These are phyloP conservation scores for Clivina fossor DNA, from an alignment of 2,888 invertebrate genomes.

Conservation along the genomic window DNA sequence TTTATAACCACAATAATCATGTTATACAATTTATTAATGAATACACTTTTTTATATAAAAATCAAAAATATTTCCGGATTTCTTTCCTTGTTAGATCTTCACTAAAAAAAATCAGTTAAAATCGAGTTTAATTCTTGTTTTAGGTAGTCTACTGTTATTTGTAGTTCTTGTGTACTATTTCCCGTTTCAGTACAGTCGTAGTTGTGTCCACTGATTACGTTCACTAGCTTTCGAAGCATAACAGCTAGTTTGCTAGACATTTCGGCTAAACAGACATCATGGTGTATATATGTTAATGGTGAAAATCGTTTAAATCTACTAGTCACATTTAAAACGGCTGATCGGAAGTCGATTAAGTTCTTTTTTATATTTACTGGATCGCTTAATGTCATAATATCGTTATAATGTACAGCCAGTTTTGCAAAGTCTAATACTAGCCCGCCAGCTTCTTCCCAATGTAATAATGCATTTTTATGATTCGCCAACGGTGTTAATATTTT, in stretches of 20 bases:
- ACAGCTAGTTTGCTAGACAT: constrained; percentile 26
- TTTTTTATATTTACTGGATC: constrained; percentile 13
- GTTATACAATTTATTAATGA: too few relatives aligned
- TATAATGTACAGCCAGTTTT: constrained; percentile 18
- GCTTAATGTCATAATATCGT: constrained; percentile 11
- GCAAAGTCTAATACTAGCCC: constrained; percentile 24
- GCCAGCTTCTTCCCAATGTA: constrained; percentile 25
- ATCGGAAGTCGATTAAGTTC: constrained; percentile 13
- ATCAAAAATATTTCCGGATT: too few relatives aligned
- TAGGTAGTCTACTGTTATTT: constrained; percentile 17
- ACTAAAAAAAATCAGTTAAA: constrained; percentile 24
- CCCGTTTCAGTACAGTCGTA: constrained; percentile 20
- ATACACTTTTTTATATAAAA: too few relatives aligned
- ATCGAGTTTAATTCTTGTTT: constrained; percentile 27
- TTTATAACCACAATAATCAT: too few relatives aligned
- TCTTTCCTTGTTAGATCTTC: too few relatives aligned
- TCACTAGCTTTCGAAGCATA: constrained; percentile 27
- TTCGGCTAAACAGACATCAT: constrained; percentile 27
- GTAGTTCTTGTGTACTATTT: constrained; percentile 15
- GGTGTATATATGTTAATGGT: constrained; percentile 9
- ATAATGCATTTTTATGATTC: constrained; percentile 7
- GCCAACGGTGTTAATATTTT: constrained; percentile 21
- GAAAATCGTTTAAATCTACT: constrained; percentile 14
- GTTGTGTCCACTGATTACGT: constrained; percentile 14
- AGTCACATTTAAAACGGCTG: constrained; percentile 17